These are phyloP conservation scores for Brachyrhaphis roseni DNA, from an alignment of 2,797 vertebrate species.

Conservation along the genomic window DNA sequence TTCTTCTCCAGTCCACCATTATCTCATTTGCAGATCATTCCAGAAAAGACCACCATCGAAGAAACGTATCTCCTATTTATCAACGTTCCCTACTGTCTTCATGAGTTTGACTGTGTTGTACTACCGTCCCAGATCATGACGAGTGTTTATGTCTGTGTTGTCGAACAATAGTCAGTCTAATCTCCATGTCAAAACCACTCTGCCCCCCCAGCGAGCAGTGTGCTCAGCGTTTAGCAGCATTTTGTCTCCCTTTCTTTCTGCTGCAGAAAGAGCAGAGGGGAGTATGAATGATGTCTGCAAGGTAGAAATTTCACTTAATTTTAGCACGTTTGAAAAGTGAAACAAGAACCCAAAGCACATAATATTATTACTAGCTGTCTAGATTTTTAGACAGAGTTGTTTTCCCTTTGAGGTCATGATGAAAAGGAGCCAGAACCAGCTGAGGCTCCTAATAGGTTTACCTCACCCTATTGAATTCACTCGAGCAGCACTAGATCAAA, in stretches of 20 bases:
- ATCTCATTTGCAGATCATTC: conserved; percentile 93
- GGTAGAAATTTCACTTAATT: conserved; percentile 39
- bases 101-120: conserved; percentile 86
- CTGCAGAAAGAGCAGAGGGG: conserved; percentile 68
- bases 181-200: conserved; percentile 99
- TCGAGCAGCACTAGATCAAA: conserved; percentile 93
- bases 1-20: conserved; percentile 87
- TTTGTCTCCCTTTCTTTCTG: conserved; percentile 92
- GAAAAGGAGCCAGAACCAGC: conserved; percentile 59
- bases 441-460: conserved; percentile 90
- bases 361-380: conserved; percentile 73
- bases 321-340: conserved; percentile 13
- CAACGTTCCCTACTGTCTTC: conserved; percentile 69
- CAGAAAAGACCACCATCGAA: conserved; percentile 76
- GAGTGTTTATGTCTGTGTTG: conserved; percentile 88
- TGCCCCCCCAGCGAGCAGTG: conserved; percentile 95
- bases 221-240: conserved; percentile 98
- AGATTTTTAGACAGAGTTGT: conserved; percentile 77
- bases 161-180: conserved; percentile 97
- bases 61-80: conserved; percentile 37
- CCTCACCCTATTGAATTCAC: conserved; percentile 89
- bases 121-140: conserved; percentile 88
- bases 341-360: conserved; percentile 1
- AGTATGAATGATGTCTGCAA: conserved; percentile 37
- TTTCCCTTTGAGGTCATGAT: conserved; percentile 88